phyloP scores from a whole-genome alignment of 2,113 vertebrate species.

The Cettia cetti region DNA sequence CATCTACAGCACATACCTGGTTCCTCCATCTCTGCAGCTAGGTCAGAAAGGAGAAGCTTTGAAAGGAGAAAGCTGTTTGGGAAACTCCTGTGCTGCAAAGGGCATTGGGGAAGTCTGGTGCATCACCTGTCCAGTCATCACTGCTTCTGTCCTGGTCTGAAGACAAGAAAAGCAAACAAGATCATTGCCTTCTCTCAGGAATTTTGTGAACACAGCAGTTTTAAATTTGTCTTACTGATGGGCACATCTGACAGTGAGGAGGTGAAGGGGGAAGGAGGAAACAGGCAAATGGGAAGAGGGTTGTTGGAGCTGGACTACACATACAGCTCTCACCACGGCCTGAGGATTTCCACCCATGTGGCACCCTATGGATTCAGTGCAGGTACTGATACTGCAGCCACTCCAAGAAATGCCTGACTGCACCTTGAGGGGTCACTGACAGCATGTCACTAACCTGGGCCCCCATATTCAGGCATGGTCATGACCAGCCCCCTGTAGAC shows the following conservation, averaged over 20 bases:
- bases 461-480: background rate
- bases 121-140: background rate
- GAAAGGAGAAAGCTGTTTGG: background rate
- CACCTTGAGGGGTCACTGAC: background rate
- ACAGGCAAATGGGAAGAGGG: background rate
- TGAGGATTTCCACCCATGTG: background rate
- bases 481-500: background rate
- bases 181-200: background rate
- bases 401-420: background rate
- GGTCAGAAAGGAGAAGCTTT: background rate
- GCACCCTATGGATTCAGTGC: background rate
- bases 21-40: background rate
- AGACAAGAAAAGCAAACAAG: background rate
- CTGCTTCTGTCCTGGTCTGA: background rate
- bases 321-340: rapidly evolving
- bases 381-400: background rate
- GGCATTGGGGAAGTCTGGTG: background rate
- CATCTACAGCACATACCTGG: background rate
- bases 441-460: background rate
- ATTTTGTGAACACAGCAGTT: background rate
- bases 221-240: background rate
- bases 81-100: background rate
- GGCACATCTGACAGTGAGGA: background rate
- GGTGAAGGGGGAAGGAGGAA: background rate
- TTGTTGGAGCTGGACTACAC: background rate